Evolutionary conservation across 53 echinoderm and acorn worm genomes (phyloP), one percentile per base, ranked within the genome.

Genomic region (Glandiceps talaboti): DNA sequence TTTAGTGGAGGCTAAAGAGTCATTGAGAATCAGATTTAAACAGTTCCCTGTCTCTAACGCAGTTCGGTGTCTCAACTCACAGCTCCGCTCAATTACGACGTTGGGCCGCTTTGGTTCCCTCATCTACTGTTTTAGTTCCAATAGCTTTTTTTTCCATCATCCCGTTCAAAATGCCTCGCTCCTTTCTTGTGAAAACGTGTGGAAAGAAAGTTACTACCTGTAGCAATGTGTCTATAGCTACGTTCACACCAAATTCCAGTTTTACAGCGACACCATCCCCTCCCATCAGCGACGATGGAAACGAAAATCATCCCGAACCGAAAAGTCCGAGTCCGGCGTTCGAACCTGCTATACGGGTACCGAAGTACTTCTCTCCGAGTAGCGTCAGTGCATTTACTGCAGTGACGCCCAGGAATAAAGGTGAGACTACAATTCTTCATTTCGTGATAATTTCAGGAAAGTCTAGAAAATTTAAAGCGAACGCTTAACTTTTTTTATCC

Each of bases 321-420:
- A 20, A 45, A 45, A 12, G 64, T 45, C 64, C 64, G 64, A 6
- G 64, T 20, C 64, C 64, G 64, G 64, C 6, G 20, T 45, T 45
- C 6, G 6, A 45, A 20, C 20, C 64, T 45, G 64, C 20, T 6
- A 6, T 20, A 6, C 6, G 6, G 64, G 20, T 20, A 45, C 64
- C 64, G 6, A 45, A 45, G 20, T 45, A 6, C 6, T 45, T 45
- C 64, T 45, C 64, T 6, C 64, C 64, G 20, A 45, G 64, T 45
- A 12, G 6, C 20, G 64, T 1, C 1, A 95, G 95, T 76, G 95
- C 95, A 25, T 95, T 95, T 72, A 95, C 95, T n/a, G 92, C 95
- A 28, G 92, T 95, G 0, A 90, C 95, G 26, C 95, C 95, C 0
- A 83, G 89, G 82, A 92, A 90, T 27, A 91, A 92, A 45, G 64